Evolutionary conservation across 2,888 invertebrate species (phyloP).

Genomic region (Hoplodrina blanda): DNA sequence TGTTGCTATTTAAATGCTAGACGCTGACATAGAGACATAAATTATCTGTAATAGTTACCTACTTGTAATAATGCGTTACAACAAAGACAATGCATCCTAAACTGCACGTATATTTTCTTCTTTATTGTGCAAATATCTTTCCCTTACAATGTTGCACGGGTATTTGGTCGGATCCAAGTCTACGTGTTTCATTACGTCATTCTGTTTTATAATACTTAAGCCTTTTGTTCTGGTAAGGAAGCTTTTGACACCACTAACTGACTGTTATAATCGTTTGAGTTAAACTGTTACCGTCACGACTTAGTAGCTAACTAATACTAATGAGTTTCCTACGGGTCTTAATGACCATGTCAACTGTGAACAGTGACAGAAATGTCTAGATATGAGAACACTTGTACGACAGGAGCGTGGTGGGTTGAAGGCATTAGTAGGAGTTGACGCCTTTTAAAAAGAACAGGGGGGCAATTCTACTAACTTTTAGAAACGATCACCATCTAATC

Average conservation of each 20-base stretch:
- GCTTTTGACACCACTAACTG: conserved; percentile 49
- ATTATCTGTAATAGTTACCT: conserved; percentile 16
- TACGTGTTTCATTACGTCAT: conserved; percentile 29
- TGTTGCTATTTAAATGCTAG: conserved; percentile 32
- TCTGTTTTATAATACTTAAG: conserved; percentile 16
- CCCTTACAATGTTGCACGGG: conserved; percentile 26
- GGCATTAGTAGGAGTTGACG: background rate
- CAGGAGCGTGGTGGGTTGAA: background rate
- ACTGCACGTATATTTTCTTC: conserved; percentile 22
- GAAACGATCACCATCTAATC: too few relatives aligned
- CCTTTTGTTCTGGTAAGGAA: conserved; percentile 44
- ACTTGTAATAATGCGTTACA: conserved; percentile 13
- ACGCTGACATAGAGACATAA: conserved; percentile 27
- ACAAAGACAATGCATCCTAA: conserved; percentile 18
- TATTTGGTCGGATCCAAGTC: conserved; percentile 10
- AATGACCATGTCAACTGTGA: conserved; percentile 72
- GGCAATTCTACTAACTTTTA: too few relatives aligned
- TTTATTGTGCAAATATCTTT: conserved; percentile 42
- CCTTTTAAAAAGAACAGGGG: too few relatives aligned
- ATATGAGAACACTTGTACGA: conserved; percentile 8
- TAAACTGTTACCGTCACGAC: conserved; percentile 64
- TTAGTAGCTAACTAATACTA: conserved; percentile 70
- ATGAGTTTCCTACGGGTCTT: conserved; percentile 69
- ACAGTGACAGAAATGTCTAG: conserved; percentile 61
- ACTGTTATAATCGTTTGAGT: conserved; percentile 64